Evolutionary conservation across 2,113 vertebrate species (phyloP).

Genomic region (Sclerurus mexicanus): DNA sequence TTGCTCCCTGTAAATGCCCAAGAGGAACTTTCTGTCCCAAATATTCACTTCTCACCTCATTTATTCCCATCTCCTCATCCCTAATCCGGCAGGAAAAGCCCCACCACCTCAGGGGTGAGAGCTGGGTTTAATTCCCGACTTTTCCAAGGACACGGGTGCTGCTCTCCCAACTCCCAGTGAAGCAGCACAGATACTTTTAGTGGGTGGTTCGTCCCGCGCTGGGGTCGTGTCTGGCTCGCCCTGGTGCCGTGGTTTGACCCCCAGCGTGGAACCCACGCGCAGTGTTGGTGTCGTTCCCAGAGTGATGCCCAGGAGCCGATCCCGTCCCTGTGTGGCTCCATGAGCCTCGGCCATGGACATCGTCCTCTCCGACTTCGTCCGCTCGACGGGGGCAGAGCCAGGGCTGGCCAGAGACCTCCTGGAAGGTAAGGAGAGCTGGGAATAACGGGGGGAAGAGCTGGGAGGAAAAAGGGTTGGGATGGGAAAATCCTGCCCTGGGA

Average conservation of each 20-base stretch:
- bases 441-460: fast-evolving
- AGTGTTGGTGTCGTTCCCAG: neutral
- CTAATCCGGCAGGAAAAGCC: neutral
- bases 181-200: fast-evolving
- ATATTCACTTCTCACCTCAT: neutral
- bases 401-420: conserved; percentile 94
- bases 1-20: neutral
- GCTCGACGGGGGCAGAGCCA: conserved; percentile 97
- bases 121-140: fast-evolving
- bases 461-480: too few relatives aligned
- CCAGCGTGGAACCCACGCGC: neutral
- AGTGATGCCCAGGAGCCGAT: conserved; percentile 21
- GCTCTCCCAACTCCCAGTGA: fast-evolving
- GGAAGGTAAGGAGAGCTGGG: conserved; percentile 78
- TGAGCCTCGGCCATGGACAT: conserved; percentile 95
- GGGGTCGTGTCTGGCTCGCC: neutral
- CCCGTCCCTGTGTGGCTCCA: neutral
- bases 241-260: too few relatives aligned
- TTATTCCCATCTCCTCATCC: neutral
- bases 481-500: neutral
- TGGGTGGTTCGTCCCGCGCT: fast-evolving
- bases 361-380: conserved; percentile 96
- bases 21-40: neutral
- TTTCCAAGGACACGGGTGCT: neutral
- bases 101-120: neutral